Percentiles rank a stretch among this genome's conserved stretches.
Conservation (phyloP, 1,140 invertebrate species). For the Drosophila serrata region DNA sequence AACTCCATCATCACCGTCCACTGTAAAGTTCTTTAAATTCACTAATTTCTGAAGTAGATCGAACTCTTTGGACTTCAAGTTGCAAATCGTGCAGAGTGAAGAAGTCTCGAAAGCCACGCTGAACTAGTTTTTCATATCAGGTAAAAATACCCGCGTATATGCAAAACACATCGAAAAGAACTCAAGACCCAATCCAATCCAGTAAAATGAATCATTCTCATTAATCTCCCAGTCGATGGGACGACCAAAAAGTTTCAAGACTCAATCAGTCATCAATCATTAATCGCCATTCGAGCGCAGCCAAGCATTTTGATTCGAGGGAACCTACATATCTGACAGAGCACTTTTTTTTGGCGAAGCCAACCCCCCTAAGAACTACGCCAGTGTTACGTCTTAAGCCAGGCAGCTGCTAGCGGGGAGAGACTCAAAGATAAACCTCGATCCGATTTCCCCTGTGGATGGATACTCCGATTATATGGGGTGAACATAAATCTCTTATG, state of each 20-base stretch:
- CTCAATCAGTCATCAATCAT: constrained; percentile 55
- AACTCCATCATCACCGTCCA: constrained; percentile 1
- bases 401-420: constrained; percentile 32
- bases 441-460: constrained; percentile 33
- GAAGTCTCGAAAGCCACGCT: constrained; percentile 19
- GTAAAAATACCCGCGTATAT: constrained; percentile 2
- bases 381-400: constrained; percentile 21
- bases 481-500: constrained; percentile 53
- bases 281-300: constrained; percentile 30
- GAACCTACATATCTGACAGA: constrained; percentile 12
- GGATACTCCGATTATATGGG: constrained; percentile 42
- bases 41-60: constrained; percentile 10
- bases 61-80: constrained; percentile 24
- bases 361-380: constrained; percentile 21
- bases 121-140: constrained; percentile 27
- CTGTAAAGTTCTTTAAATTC: not conserved
- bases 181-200: constrained; percentile 4
- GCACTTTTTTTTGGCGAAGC: constrained; percentile 15
- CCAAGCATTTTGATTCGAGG: constrained; percentile 17
- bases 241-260: constrained; percentile 35
- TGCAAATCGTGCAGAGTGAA: constrained; percentile 41
- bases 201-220: constrained; percentile 42
- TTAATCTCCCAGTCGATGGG: constrained; percentile 43
- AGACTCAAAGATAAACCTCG: constrained; percentile 32
- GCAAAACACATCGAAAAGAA: constrained; percentile 21